Base-by-base conservation (phyloP, 1,140 invertebrate species). In the Dryas iulia region DNA sequence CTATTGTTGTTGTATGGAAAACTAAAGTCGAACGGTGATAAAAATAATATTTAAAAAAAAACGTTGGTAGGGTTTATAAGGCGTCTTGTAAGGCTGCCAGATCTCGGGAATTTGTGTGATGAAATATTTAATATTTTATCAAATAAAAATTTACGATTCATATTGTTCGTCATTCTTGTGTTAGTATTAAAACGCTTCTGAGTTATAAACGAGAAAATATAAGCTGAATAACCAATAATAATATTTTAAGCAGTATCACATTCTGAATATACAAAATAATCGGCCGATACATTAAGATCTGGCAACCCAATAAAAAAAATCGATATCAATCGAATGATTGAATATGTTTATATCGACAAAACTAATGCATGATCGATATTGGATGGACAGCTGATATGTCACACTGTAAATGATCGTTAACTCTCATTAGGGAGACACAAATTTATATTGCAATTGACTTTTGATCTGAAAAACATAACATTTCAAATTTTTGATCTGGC, bases 271-370 rank as follows among this genome's bases (percentile, higher is more conserved):
- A n/a, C 8, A 18, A 3, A 21, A 6, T 47, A 21, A 47, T 18
- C n/a, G 39, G 39, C 18, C 14, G 14, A 47, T 21, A 47, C 14
- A 47, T n/a, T 21, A 18, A 47, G 39, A 47, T 47, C 39, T 47
- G 39, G 39, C 39, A 47, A 47, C 39, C 39, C 39, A 47, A n/a
- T n/a, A 47, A 47, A 47, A 47, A 18, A 14, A n/a, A 47, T 47
- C 14, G 39, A 47, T 47, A 47, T 47, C 18, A 47, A 21, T 47
- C 18, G 39, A 18, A 47, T 47, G 39, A 47, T 21, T 21, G 39
- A 18, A 47, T n/a, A n/a, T 47, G 39, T 47, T 47, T 47, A 47
- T 47, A 47, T 47, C 39, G 39, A 21, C 18, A 47, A 47, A 47
- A 47, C 39, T 47, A 47, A 47, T 47, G 39, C 39, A 47, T 47